Evolutionary conservation across 92 coral and sea anemone species (phyloP), one percentile per base, ranked within the genome.

Genomic region (Pocillopora meandrina): DNA sequence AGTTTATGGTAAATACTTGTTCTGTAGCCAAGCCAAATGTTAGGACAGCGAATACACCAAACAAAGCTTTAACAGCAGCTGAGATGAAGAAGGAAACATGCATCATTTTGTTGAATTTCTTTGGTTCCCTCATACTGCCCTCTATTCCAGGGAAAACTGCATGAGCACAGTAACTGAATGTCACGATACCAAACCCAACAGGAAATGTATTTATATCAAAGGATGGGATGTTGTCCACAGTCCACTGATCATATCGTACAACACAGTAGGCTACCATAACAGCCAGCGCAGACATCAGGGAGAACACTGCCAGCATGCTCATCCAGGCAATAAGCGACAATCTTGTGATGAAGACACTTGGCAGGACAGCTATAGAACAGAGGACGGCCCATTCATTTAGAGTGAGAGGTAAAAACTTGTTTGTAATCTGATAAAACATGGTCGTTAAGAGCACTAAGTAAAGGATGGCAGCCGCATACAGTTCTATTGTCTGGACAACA

Each of bases 101-200:
- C 93, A 94, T 92, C 98, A 94, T 94, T 57, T 60, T 71, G 76
- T 90, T 94, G 82, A 75, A 94, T 47, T 94, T 77, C 34, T 85
- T 61, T 12, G 98, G 98, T 63, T 94, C 88, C 75, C 72, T 92
- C 98, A 94, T 94, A 65, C 95, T 94, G 31, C 93, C 98, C 74
- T 94, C 98, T 17, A 94, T 92, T 55, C 98, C 98, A 15, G 98
- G 98, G 81, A 94, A 94, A n/a, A 94, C 93, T 3, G 98, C 98
- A 90, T 94, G 98, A 14, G 98, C 98, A 79, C 98, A 94, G 74
- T 92, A 94, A 78, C 98, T 94, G 71, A 94, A 94, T 33, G 98
- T 94, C 12, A 94, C 86, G 16, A 94, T 94, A 47, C 98, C 98
- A 85, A 94, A 92, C 49, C 98, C 98, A 63, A 94, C 81, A 18